Percentiles rank a stretch among this genome's conserved stretches.
phyloP scores from a whole-genome alignment of 2,113 vertebrate genomes.

The Phaethornis superciliosus region DNA sequence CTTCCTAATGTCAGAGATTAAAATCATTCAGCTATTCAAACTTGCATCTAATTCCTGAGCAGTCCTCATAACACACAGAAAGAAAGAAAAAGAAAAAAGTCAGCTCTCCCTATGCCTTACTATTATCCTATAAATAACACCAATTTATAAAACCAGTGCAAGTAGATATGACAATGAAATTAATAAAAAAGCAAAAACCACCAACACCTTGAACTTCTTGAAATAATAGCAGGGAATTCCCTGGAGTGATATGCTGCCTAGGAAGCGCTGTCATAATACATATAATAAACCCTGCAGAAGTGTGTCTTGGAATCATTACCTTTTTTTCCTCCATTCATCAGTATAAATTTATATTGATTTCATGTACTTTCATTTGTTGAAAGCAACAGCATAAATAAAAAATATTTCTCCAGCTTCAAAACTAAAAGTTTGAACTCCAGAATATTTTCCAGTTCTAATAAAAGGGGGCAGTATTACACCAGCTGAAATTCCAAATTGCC shows the following conservation, averaged over 20 bases:
- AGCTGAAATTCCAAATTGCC: constrained; percentile 53
- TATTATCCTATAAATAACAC: not conserved
- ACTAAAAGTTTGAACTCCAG: constrained; percentile 21
- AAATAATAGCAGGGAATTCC: constrained; percentile 27
- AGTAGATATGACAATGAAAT: constrained; percentile 5
- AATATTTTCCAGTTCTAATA: constrained; percentile 68
- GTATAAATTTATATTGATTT: constrained; percentile 68
- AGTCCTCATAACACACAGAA: not conserved
- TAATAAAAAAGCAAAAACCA: constrained; percentile 3
- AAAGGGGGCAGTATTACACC: constrained; percentile 76
- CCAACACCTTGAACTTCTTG: not conserved
- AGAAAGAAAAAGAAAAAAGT: not conserved
- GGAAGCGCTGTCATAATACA: not conserved
- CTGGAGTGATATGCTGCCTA: not conserved
- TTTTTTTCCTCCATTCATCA: constrained; percentile 50
- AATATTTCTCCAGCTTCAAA: constrained; percentile 4
- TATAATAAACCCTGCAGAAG: constrained; percentile 15
- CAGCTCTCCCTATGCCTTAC: not conserved
- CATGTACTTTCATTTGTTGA: constrained; percentile 49
- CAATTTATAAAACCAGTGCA: not conserved
- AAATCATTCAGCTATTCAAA: constrained; percentile 31
- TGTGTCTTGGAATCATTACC: constrained; percentile 38
- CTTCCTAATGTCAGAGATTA: not conserved
- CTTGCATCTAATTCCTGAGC: not conserved
- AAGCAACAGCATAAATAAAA: constrained; percentile 52